A percentile compares a stretch with the other conserved stretches of the same genome.
These are phyloP conservation scores for Bothrops jararaca DNA, from an alignment of 2,113 vertebrate species.

Conservation along the genomic window DNA sequence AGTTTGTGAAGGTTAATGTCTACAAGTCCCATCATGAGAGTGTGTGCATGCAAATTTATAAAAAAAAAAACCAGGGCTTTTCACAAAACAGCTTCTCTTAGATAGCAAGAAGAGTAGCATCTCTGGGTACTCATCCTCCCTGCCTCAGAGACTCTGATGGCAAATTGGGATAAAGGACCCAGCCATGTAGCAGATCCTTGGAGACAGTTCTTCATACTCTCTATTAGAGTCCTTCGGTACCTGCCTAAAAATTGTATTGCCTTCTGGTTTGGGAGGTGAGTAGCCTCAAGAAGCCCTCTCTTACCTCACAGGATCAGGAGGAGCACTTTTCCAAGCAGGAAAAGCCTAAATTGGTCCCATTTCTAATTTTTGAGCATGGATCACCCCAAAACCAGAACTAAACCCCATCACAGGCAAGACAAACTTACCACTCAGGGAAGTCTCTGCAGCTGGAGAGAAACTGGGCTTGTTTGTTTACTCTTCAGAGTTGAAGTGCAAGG, in stretches of 20 bases:
- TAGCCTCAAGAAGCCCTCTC: neutral
- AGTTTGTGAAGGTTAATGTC: neutral
- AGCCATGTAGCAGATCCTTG: accelerated
- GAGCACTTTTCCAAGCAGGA: neutral
- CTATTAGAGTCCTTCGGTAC: neutral
- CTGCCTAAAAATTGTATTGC: neutral
- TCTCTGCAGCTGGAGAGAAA: conserved; percentile 36
- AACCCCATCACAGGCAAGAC: neutral
- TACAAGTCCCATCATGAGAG: neutral
- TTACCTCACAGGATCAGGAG: neutral
- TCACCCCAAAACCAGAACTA: neutral
- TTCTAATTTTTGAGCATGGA: neutral
- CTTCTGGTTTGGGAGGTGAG: neutral
- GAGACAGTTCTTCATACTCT: neutral
- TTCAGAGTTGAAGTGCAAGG: conserved; percentile 47
- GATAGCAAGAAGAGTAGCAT: neutral
- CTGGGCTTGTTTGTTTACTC: conserved; percentile 3
- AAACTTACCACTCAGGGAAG: conserved; percentile 56
- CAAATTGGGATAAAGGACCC: accelerated
- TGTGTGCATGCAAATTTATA: neutral
- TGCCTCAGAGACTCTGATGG: neutral
- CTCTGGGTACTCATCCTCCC: neutral
- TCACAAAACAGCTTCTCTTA: neutral
- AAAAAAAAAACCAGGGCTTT: too few relatives aligned
- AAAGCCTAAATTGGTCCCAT: neutral